Conservation (phyloP, 2,888 invertebrate genomes). For the Phragmatobia fuliginosa region DNA sequence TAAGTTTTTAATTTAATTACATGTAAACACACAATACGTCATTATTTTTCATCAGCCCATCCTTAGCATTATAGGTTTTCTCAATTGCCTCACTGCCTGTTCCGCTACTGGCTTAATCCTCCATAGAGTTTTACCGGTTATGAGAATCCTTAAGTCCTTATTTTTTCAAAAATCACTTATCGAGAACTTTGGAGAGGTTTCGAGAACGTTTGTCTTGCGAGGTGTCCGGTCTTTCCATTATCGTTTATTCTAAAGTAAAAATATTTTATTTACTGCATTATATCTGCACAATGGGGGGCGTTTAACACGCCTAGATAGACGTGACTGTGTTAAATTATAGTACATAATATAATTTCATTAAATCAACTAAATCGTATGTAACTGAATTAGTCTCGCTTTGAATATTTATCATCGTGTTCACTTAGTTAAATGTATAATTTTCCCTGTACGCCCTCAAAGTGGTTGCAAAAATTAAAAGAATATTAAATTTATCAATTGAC, state of each 20-base stretch:
- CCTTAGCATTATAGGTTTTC: not conserved
- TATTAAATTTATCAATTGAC: not conserved
- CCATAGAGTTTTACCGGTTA: not conserved
- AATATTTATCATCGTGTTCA: no score
- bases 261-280: not conserved
- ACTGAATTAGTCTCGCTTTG: not conserved
- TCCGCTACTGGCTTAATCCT: not conserved
- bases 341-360: not conserved
- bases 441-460: not conserved
- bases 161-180: not conserved
- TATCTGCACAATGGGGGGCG: not conserved
- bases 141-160: not conserved
- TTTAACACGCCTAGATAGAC: not conserved
- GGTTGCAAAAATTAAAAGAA: not conserved
- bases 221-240: not conserved
- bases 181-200: not conserved
- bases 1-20: not conserved
- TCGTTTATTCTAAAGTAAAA: not conserved
- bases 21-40: not conserved
- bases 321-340: not conserved
- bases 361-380: not conserved
- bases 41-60: not conserved
- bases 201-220: not conserved
- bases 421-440: not conserved
- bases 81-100: not conserved